Evolutionary conservation across 2,888 invertebrate species (phyloP), one percentile per base, ranked within the genome.

Genomic region (Bellardia pandia): DNA sequence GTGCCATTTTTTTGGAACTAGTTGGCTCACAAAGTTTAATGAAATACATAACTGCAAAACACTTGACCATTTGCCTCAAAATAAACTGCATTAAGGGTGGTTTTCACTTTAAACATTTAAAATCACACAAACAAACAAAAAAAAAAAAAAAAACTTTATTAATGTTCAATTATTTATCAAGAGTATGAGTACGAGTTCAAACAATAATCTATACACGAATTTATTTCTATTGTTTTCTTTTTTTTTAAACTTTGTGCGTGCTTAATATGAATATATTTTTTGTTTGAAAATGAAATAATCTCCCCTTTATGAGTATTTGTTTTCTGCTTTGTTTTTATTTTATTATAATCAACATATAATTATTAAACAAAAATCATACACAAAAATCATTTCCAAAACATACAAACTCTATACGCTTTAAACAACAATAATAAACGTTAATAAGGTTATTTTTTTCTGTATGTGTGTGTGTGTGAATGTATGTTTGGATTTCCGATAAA

Each of bases 331-430:
- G 14, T 40, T 77, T 72, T 82, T 56, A 16, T 72, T 84, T 42
- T 72, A 60, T 79, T 85, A 66, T 84, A 60, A 75, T 80, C 84
- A 84, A 86, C 84, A 80, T 87, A 76, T 87, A 85, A 85, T 87
- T 87, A 85, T 81, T 68, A 85, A 87, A 85, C 85, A 85, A 80
- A 80, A 85, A 85, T 83, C 82, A 75, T 69, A 68, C 53, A 62
- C 60, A 53, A 74, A 71, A 68, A 78, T 68, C 62, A 71, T 53
- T 23, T 48, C 37, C 40, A 23, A 68, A 68, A 60, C 68, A 75
- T 58, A 40, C 40, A 37, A 6, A 45, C 62, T 33, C 23, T 23
- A 1, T 23, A 14, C 14, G 37, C 8, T 16, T 33, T 40, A 23
- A 56, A 37, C 42, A 62, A 71, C 33, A 68, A 62, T 71, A 77